phyloP scores from a whole-genome alignment of 2,113 vertebrate genomes.

The Corythoichthys haematopterus region DNA sequence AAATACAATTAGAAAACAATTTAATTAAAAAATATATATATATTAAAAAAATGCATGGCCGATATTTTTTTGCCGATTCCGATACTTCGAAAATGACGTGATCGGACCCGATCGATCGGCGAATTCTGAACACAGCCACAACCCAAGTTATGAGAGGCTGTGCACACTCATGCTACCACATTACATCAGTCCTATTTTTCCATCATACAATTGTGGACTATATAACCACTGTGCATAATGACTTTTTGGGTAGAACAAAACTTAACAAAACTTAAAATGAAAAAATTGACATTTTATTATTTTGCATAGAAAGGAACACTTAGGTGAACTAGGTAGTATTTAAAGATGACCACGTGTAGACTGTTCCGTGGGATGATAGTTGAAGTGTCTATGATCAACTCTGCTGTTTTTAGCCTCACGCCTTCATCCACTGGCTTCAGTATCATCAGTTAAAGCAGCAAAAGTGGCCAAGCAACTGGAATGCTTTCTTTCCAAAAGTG shows the following conservation, averaged over 20 bases:
- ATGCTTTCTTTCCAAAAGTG: slow-evolving; percentile 26
- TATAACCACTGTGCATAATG: neutral
- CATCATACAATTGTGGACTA: neutral
- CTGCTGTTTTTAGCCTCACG: slow-evolving; percentile 32
- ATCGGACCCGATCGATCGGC: too few relatives aligned
- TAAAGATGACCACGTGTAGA: slow-evolving; percentile 9
- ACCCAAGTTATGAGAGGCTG: neutral
- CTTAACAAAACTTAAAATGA: too few relatives aligned
- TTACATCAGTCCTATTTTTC: neutral
- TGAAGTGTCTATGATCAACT: slow-evolving; percentile 33
- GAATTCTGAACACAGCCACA: neutral
- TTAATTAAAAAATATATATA: too few relatives aligned
- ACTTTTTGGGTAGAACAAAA: neutral
- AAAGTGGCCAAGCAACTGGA: slow-evolving; percentile 23
- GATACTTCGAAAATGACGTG: too few relatives aligned
- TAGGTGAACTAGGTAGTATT: neutral
- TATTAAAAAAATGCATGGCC: too few relatives aligned
- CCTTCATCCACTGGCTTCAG: slow-evolving; percentile 16
- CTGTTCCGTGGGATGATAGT: slow-evolving; percentile 5
- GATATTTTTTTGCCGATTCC: too few relatives aligned
- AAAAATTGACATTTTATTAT: neutral
- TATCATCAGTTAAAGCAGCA: slow-evolving; percentile 18
- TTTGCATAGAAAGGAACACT: neutral
- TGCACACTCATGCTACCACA: neutral
- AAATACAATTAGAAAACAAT: too few relatives aligned